Evolutionary conservation across 2,888 invertebrate genomes (phyloP).

Genomic region (Synanthedon formicaeformis): DNA sequence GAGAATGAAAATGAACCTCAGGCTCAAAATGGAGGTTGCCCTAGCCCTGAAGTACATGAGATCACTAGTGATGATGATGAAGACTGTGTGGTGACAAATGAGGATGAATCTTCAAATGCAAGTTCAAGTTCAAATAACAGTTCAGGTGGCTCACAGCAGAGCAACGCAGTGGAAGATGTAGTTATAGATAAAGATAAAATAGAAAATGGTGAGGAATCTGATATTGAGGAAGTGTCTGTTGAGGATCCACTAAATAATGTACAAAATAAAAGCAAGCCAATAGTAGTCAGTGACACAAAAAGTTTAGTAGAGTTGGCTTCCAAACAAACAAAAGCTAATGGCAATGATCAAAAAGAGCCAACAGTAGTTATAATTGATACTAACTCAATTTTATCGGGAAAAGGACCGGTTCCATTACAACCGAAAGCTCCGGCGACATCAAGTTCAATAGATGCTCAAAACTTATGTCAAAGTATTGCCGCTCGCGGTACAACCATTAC

Average conservation of each 20-base stretch:
- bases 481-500: constrained; percentile 69
- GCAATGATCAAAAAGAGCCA: constrained; percentile 74
- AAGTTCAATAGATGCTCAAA: constrained; percentile 41
- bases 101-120: constrained; percentile 69
- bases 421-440: constrained; percentile 25
- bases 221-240: constrained; percentile 76
- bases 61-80: constrained; percentile 71
- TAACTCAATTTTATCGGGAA: constrained; percentile 73
- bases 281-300: constrained; percentile 82
- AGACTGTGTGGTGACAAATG: constrained; percentile 65
- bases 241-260: constrained; percentile 74
- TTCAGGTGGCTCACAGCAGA: constrained; percentile 68
- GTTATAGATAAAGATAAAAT: constrained; percentile 62
- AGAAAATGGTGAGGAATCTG: constrained; percentile 72
- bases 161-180: constrained; percentile 63
- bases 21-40: constrained; percentile 52
- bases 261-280: constrained; percentile 51
- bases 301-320: constrained; percentile 77
- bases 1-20: constrained; percentile 34
- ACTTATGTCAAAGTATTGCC: constrained; percentile 61
- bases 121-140: constrained; percentile 66
- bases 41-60: constrained; percentile 63
- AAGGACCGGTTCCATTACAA: constrained; percentile 25
- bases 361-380: constrained; percentile 88
- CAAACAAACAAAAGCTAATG: constrained; percentile 57